Evolutionary conservation across 2,113 vertebrate genomes (phyloP).

Genomic region (Peromyscus maniculatus): DNA sequence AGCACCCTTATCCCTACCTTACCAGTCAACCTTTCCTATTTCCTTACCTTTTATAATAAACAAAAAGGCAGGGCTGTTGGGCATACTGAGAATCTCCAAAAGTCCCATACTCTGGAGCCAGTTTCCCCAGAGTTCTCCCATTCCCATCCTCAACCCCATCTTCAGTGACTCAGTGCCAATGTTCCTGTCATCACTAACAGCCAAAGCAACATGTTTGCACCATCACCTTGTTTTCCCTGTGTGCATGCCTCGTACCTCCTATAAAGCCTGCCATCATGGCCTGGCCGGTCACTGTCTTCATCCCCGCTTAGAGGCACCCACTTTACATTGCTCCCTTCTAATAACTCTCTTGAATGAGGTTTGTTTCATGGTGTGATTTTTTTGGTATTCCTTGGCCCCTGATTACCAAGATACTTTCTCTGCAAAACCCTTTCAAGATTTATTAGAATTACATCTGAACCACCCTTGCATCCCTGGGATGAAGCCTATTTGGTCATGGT

Average conservation of each 20-base stretch:
- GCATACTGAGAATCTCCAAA: too few species aligned
- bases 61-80: too few species aligned
- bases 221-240: not conserved
- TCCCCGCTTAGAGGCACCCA: not conserved
- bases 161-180: not conserved
- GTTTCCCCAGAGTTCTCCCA: not conserved
- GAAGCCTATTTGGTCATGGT: too few species aligned
- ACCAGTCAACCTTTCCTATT: too few species aligned
- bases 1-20: too few species aligned
- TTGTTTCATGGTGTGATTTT: not conserved
- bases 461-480: not conserved
- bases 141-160: not conserved
- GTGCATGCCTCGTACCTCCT: not conserved
- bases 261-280: not conserved
- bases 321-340: not conserved
- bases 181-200: not conserved
- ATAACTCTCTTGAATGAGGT: not conserved
- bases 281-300: not conserved
- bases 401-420: not conserved
- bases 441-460: not conserved
- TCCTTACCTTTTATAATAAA: too few species aligned
- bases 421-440: not conserved
- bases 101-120: not conserved
- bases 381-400: not conserved
- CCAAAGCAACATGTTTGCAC: not conserved